Percentiles rank a stretch among this genome's conserved stretches.
Conservation (phyloP, 1,140 invertebrate species). For the Gryllus bimaculatus region DNA sequence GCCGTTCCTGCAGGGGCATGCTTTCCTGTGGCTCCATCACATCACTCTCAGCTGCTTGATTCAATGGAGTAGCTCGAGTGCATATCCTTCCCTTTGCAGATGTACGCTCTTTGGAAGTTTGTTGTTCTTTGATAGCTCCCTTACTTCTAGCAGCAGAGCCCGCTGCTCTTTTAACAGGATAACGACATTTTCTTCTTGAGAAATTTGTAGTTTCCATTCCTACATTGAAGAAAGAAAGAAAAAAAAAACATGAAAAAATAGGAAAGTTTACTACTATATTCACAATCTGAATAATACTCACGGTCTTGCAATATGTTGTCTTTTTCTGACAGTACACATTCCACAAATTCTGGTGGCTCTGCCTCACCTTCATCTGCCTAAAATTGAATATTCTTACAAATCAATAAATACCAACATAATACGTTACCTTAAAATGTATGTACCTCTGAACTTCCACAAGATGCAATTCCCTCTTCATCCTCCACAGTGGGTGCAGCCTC, state of each 20-base stretch:
- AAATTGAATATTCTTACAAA: neutral
- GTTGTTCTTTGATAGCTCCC: slow-evolving; percentile 11
- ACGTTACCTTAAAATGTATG: neutral
- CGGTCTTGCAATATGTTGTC: slow-evolving; percentile 9
- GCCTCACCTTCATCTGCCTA: slow-evolving; percentile 11
- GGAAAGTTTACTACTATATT: neutral
- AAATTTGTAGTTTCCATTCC: neutral
- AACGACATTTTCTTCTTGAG: slow-evolving; percentile 17
- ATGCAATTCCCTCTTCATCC: neutral
- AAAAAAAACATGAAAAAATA: neutral
- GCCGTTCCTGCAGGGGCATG: neutral
- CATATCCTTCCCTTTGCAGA: neutral
- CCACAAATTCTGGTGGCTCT: slow-evolving; percentile 15
- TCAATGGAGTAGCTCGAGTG: neutral
- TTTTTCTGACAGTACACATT: slow-evolving; percentile 20
- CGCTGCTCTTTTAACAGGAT: slow-evolving; percentile 16
- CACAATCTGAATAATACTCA: neutral
- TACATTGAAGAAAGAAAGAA: neutral
- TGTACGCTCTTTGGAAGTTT: neutral
- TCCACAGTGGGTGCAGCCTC: neutral
- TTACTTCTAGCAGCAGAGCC: slow-evolving; percentile 13
- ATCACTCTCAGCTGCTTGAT: neutral
- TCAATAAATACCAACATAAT: neutral
- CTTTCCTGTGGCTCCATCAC: neutral
- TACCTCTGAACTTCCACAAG: neutral